Percentiles rank a stretch among this genome's conserved stretches.
Evolutionary conservation across 2,113 vertebrate genomes (phyloP).

Genomic region (Peromyscus maniculatus): DNA sequence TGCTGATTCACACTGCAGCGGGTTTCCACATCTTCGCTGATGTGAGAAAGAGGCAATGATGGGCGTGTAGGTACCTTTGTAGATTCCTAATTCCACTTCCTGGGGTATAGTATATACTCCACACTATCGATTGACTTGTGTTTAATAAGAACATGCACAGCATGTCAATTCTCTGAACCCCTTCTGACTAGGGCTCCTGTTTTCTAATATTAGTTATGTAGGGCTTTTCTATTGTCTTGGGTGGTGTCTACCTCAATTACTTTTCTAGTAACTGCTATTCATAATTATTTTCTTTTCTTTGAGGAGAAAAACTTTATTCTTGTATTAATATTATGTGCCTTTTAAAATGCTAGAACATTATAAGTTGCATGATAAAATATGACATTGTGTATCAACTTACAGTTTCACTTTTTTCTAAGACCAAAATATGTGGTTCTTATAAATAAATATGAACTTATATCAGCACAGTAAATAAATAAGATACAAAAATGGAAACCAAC

Average conservation of each 20-base stretch:
- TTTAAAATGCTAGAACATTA: background rate
- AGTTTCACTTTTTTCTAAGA: background rate
- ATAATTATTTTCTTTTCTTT: background rate
- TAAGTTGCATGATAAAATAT: background rate
- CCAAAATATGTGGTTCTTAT: background rate
- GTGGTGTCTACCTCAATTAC: background rate
- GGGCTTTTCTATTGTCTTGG: background rate
- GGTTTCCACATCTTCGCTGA: background rate
- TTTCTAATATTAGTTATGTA: background rate
- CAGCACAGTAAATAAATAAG: background rate
- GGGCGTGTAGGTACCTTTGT: background rate
- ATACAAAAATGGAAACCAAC: background rate
- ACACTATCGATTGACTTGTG: background rate
- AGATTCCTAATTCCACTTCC: background rate
- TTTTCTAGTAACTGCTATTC: conserved; percentile 44
- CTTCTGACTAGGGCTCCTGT: background rate
- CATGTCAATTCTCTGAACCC: background rate
- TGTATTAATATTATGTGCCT: background rate
- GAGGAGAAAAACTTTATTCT: background rate
- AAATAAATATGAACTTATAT: background rate
- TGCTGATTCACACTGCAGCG: background rate
- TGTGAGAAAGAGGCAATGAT: background rate
- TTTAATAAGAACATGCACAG: conserved; percentile 8
- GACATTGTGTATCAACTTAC: background rate
- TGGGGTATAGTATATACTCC: background rate